A percentile compares a stretch with the other conserved stretches of the same genome.
These are phyloP conservation scores for Cacoxenus indagator DNA, from an alignment of 2,888 invertebrate genomes.

Conservation along the genomic window DNA sequence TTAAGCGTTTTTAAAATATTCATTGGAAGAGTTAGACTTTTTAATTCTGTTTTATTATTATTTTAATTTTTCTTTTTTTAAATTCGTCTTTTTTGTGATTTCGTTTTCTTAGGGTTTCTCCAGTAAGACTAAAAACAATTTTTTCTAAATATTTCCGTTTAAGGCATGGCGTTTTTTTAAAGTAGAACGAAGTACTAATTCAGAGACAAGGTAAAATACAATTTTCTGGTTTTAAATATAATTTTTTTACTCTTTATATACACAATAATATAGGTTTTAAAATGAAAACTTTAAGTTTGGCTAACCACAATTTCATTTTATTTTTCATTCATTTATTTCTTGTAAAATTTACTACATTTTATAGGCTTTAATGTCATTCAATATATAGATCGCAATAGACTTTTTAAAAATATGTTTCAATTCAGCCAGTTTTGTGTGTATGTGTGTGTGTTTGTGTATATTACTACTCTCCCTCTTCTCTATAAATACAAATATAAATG, in stretches of 20 bases:
- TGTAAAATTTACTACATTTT: slow-evolving; percentile 18
- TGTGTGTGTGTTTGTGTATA: too few species aligned
- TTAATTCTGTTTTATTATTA: background rate
- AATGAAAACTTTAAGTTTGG: background rate
- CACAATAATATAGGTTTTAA: background rate
- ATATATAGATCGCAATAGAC: slow-evolving; percentile 1
- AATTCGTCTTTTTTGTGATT: background rate
- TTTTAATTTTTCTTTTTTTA: background rate
- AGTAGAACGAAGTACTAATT: background rate
- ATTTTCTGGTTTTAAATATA: too few species aligned
- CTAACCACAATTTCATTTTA: background rate
- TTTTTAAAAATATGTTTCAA: slow-evolving; percentile 19
- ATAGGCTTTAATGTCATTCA: background rate
- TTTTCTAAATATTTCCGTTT: background rate
- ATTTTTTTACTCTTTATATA: background rate
- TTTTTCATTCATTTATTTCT: background rate
- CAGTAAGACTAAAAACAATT: background rate
- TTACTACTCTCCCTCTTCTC: too few species aligned
- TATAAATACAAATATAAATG: slow-evolving; percentile 3
- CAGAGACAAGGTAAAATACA: too few species aligned
- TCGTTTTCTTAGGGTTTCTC: background rate
- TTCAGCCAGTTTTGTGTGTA: background rate
- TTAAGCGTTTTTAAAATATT: background rate
- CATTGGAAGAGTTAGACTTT: background rate
- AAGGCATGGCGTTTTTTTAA: background rate